A percentile compares a stretch with the other conserved stretches of the same genome.
Conservation (phyloP, 2,888 invertebrate genomes). For the Plemyria rubiginata region DNA sequence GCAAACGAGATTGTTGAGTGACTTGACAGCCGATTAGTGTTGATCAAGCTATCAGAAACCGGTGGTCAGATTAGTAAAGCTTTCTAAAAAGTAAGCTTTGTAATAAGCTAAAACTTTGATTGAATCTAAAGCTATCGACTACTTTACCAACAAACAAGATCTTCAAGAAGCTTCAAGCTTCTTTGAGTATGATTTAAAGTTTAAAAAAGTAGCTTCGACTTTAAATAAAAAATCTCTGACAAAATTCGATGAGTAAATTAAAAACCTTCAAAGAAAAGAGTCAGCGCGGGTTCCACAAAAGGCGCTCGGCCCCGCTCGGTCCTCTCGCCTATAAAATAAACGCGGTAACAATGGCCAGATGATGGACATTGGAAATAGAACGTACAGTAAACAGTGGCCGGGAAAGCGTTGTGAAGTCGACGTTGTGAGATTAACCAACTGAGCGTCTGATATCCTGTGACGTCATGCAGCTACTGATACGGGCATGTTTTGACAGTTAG, state of each 20-base stretch:
- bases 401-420: conserved; percentile 73
- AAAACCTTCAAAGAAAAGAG: conserved; percentile 24
- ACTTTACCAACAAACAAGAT: too few relatives aligned
- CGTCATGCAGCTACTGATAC: conserved; percentile 50
- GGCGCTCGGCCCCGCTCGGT: conserved; percentile 59
- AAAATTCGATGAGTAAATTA: conserved; percentile 18
- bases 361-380: conserved; percentile 83
- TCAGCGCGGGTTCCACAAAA: conserved; percentile 56
- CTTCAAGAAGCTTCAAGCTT: too few relatives aligned
- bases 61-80: too few relatives aligned
- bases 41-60: too few relatives aligned
- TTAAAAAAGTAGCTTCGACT: conserved; percentile 3
- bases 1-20: too few relatives aligned
- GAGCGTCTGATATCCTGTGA: conserved; percentile 59
- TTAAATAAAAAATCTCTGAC: not conserved
- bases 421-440: conserved; percentile 72
- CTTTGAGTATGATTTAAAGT: too few relatives aligned
- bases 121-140: too few relatives aligned
- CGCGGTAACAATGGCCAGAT: conserved; percentile 83
- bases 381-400: conserved; percentile 78
- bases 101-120: too few relatives aligned
- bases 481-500: conserved; percentile 40
- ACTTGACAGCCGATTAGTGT: too few relatives aligned
- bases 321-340: conserved; percentile 71
- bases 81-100: too few relatives aligned